These are phyloP conservation scores for Agelas oroides DNA, from an alignment of 37 sponge, comb jelly and placozoan species.

Conservation along the genomic window DNA sequence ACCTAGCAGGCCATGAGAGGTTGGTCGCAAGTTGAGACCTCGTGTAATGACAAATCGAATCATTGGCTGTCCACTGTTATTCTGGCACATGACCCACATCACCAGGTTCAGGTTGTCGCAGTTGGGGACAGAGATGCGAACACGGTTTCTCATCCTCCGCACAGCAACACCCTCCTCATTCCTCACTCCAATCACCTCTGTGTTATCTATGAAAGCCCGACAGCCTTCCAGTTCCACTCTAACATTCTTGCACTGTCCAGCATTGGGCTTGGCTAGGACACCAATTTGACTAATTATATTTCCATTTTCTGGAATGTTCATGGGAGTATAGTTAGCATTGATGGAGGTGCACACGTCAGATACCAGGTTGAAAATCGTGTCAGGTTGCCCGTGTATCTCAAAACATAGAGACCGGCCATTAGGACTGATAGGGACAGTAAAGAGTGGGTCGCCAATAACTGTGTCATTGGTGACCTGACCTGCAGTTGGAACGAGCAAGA, in stretches of 20 bases:
- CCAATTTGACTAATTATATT: constrained; percentile 50
- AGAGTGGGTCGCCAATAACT: too few species aligned
- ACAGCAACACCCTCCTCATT: not conserved
- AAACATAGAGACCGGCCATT: constrained; percentile 23
- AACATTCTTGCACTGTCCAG: not conserved
- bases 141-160: not conserved
- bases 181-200: not conserved
- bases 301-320: not conserved
- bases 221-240: not conserved
- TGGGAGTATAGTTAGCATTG: constrained; percentile 40
- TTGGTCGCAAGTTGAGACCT: too few species aligned
- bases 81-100: constrained; percentile 60
- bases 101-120: constrained; percentile 32
- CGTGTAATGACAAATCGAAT: too few species aligned
- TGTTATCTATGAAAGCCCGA: not conserved
- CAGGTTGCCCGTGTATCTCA: constrained; percentile 46
- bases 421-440: too few species aligned
- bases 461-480: too few species aligned
- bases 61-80: not conserved
- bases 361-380: constrained; percentile 33
- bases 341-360: constrained; percentile 48
- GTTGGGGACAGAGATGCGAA: constrained; percentile 54
- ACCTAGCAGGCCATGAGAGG: too few species aligned
- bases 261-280: constrained; percentile 14
- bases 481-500: too few species aligned